A percentile compares a stretch with the other conserved stretches of the same genome.
Evolutionary conservation across 2,797 vertebrate genomes (phyloP).

Genomic region (Phylloscopus collybita): DNA sequence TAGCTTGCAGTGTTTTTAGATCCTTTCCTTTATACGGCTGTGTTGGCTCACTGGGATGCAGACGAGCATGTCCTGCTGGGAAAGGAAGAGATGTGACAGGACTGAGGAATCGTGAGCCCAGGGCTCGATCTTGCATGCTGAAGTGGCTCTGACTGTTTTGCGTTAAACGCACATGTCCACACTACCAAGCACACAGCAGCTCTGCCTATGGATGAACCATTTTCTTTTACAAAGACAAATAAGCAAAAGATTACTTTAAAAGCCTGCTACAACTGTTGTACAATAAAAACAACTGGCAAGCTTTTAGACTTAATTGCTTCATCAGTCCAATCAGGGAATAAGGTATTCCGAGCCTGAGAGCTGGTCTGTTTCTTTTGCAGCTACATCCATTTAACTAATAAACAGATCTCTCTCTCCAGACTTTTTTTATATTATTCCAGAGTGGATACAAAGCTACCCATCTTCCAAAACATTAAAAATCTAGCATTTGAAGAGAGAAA

Average conservation of each 20-base stretch:
- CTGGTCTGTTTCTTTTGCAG: conserved; percentile 19
- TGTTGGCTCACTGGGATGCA: conserved; percentile 52
- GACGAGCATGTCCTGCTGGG: conserved; percentile 56
- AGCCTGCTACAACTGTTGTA: background rate
- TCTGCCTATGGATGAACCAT: background rate
- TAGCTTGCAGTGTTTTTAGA: conserved; percentile 31
- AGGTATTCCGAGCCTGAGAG: background rate
- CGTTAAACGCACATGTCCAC: background rate
- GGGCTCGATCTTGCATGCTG: background rate
- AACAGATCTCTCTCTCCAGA: background rate
- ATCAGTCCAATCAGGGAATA: background rate
- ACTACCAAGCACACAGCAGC: background rate
- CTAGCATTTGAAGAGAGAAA: background rate
- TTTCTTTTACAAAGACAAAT: background rate
- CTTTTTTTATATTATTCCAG: background rate
- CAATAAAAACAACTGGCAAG: conserved; percentile 21
- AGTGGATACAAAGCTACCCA: background rate
- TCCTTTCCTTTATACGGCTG: conserved; percentile 37
- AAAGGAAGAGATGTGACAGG: conserved; percentile 68
- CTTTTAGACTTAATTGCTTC: conserved; percentile 50
- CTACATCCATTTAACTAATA: conserved; percentile 1
- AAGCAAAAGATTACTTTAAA: conserved; percentile 39
- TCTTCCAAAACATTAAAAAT: background rate
- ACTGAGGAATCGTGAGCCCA: conserved; percentile 35
- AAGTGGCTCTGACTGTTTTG: background rate